These are phyloP conservation scores for Apogon hyalosoma DNA, from an alignment of 2,797 vertebrate genomes.

Conservation along the genomic window DNA sequence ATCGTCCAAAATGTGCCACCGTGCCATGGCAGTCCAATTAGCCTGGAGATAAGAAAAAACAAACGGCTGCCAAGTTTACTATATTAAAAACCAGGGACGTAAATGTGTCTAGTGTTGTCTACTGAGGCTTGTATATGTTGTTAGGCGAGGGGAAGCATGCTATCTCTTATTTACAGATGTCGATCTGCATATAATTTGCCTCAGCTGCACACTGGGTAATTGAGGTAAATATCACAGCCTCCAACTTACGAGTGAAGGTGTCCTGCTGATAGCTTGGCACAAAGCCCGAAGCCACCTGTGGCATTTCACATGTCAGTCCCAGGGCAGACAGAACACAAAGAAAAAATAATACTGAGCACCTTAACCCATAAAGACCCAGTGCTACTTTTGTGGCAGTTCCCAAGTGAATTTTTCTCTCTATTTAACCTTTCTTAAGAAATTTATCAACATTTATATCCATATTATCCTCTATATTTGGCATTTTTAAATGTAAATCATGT, in stretches of 20 bases:
- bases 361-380: too few relatives aligned
- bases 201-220: slow-evolving; percentile 75
- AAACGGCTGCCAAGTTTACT: slow-evolving; percentile 92
- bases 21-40: slow-evolving; percentile 92
- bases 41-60: slow-evolving; percentile 86
- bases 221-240: slow-evolving; percentile 76
- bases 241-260: slow-evolving; percentile 63
- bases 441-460: too few relatives aligned
- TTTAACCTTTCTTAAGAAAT: too few relatives aligned
- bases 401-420: too few relatives aligned
- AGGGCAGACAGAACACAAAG: slow-evolving; percentile 24
- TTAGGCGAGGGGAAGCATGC: slow-evolving; percentile 81
- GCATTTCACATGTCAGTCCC: slow-evolving; percentile 58
- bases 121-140: slow-evolving; percentile 51
- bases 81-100: slow-evolving; percentile 90
- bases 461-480: too few relatives aligned
- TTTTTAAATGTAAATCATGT: slow-evolving; percentile 4
- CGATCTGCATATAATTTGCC: slow-evolving; percentile 92
- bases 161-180: slow-evolving; percentile 95
- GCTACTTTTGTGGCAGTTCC: too few relatives aligned
- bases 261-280: slow-evolving; percentile 69
- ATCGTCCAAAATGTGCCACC: slow-evolving; percentile 86
- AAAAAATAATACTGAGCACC: slow-evolving; percentile 19
- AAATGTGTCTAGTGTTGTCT: slow-evolving; percentile 80
- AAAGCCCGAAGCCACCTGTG: slow-evolving; percentile 79